phyloP scores from a whole-genome alignment of 2,888 invertebrate genomes.

The Patella ulyssiponensis region DNA sequence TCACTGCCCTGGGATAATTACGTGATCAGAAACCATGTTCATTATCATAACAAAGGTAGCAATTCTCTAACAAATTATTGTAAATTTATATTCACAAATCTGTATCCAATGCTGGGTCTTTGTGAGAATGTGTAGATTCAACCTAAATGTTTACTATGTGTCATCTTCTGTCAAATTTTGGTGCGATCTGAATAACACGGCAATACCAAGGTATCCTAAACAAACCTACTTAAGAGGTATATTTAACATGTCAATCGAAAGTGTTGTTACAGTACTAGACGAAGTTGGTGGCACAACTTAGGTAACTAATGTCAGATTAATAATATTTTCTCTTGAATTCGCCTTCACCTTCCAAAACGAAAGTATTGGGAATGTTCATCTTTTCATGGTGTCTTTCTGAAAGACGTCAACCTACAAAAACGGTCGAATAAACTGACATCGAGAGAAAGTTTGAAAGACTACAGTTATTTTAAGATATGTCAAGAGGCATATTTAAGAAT shows the following conservation, averaged over 20 bases:
- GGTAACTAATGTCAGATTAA: constrained; percentile 5
- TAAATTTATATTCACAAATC: too few species aligned
- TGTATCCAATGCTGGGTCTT: too few species aligned
- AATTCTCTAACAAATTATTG: too few species aligned
- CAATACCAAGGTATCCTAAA: neutral
- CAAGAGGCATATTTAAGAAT: neutral
- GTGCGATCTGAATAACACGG: too few species aligned
- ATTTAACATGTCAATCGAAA: neutral
- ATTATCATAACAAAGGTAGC: too few species aligned
- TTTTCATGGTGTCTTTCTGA: constrained; percentile 1
- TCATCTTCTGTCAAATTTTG: too few species aligned
- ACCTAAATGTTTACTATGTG: too few species aligned
- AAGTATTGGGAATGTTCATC: neutral
- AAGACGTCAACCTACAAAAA: neutral
- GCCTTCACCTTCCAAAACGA: neutral
- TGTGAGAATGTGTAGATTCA: too few species aligned
- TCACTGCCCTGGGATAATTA: too few species aligned
- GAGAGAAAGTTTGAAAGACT: neutral
- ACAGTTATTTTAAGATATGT: neutral
- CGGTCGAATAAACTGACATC: neutral
- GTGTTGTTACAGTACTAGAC: neutral
- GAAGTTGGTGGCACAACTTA: constrained; percentile 2
- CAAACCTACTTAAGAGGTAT: neutral
- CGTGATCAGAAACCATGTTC: too few species aligned
- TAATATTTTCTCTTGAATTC: neutral